Evolutionary conservation across 1,140 invertebrate species (phyloP).

Genomic region (Drosophila repletoides): DNA sequence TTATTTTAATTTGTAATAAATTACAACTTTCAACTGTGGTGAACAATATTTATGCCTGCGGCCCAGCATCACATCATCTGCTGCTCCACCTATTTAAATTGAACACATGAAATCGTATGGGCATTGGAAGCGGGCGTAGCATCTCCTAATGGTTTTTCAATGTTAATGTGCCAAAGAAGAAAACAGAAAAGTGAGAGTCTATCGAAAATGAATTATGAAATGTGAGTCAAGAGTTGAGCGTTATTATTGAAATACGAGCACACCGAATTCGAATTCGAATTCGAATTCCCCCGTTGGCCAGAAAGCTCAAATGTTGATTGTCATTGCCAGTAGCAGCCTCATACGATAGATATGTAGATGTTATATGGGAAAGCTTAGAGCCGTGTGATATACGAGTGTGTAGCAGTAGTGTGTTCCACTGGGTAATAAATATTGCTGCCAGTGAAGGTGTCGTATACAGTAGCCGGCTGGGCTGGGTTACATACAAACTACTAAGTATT

Average conservation of each 20-base stretch:
- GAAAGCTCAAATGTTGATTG: constrained; percentile 27
- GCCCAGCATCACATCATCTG: constrained; percentile 17
- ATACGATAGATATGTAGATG: no score
- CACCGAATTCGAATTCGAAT: constrained; percentile 18
- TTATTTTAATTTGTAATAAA: constrained; percentile 78
- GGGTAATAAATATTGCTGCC: constrained; percentile 9
- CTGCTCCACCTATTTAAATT: constrained; percentile 20
- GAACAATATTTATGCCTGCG: constrained; percentile 39
- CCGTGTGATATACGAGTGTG: constrained; percentile 34
- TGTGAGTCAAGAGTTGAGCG: constrained; percentile 46
- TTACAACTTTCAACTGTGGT: constrained; percentile 65
- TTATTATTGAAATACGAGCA: constrained; percentile 46
- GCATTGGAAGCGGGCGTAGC: constrained; percentile 28
- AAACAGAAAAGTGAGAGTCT: constrained; percentile 64
- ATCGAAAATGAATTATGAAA: constrained; percentile 68
- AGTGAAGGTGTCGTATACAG: constrained; percentile 28
- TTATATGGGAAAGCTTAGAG: constrained; percentile 11
- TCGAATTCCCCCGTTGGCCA: neutral
- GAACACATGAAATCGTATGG: no score
- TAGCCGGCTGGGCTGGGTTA: constrained; percentile 11
- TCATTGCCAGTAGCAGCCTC: constrained; percentile 28
- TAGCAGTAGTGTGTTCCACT: no score
- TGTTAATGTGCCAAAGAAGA: constrained; percentile 54
- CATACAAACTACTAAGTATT: no score
- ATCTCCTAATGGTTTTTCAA: constrained; percentile 60